Evolutionary conservation across 1,140 invertebrate genomes (phyloP), one percentile per base, ranked within the genome.

Genomic region (Venustaconcha ellipsiformis): DNA sequence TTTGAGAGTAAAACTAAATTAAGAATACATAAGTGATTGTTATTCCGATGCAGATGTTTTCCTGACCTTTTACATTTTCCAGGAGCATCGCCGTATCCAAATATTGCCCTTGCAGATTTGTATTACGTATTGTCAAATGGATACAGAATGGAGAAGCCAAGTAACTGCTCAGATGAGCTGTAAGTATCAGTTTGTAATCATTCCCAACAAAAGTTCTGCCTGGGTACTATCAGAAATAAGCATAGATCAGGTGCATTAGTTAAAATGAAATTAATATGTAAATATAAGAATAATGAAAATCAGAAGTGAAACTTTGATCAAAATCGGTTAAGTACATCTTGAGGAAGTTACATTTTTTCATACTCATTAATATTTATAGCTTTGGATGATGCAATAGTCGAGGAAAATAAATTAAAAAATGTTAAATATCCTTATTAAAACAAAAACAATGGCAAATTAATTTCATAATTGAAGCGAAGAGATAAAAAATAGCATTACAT

Each of bases 81-180:
- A 89, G 88, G 88, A 72, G 86, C 85, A 2, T 88, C 86, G 12
- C 88, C 88, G 5, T 89, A 89, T 67, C 87, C 88, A n/a, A 85
- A 82, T 67, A 87, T 88, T 37, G 86, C 88, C 15, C 78, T 89
- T 67, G 85, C 85, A 14, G 88, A 89, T 66, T 80, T 89, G 14
- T 89, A 86, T 76, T 86, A 84, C 59, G 80, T 87, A 14, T 76
- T 89, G 56, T 83, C 82, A 17, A 86, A 87, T 78, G 84, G 86
- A 15, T 88, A 89, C 78, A 78, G 88, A 58, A 89, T 89, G 88
- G 86, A 87, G 56, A 88, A 84, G 74, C 87, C 88, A n/a, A 83
- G 81, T 62, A 89, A 89, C 76, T 89, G 87, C 76, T 89, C 88
- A 26, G 80, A 86, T 55, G 86, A 89, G 81, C 69, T 89, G 88